phyloP scores from a whole-genome alignment of 2,888 invertebrate genomes.

The Machimus rusticus region DNA sequence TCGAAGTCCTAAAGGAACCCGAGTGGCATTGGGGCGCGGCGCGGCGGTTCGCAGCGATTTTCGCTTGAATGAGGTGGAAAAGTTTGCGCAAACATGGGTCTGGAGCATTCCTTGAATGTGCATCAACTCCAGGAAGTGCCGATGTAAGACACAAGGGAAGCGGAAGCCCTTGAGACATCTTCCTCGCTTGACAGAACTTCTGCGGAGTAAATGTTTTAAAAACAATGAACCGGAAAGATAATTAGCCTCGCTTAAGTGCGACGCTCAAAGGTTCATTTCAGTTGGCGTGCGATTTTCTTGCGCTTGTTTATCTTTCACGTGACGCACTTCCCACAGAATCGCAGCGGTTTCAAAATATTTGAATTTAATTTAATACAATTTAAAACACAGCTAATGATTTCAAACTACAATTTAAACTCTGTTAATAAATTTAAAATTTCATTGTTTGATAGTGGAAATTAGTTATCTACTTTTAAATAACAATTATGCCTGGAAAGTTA shows the following conservation, averaged over 20 bases:
- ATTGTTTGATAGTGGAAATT: no score
- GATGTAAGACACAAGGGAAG: not conserved
- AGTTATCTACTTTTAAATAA: no score
- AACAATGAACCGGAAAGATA: not conserved
- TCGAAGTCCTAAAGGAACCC: not conserved
- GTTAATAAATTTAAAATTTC: no score
- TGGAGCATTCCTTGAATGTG: not conserved
- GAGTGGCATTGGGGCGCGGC: not conserved
- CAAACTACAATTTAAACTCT: no score
- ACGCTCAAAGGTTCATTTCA: not conserved
- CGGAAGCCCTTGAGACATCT: not conserved
- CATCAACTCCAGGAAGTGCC: not conserved
- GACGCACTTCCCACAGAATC: not conserved
- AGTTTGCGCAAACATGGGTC: not conserved
- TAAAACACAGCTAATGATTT: not conserved
- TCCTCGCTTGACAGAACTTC: not conserved
- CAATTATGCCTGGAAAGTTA: no score
- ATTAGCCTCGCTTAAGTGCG: not conserved
- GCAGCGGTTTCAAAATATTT: not conserved
- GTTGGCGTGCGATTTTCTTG: not conserved
- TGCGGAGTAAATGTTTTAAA: not conserved
- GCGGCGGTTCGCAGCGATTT: not conserved
- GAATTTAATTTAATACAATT: not conserved
- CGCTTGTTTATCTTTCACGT: not conserved
- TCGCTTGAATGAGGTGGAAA: not conserved